Evolutionary conservation across 2,113 vertebrate genomes (phyloP).

Genomic region (Coturnix japonica): DNA sequence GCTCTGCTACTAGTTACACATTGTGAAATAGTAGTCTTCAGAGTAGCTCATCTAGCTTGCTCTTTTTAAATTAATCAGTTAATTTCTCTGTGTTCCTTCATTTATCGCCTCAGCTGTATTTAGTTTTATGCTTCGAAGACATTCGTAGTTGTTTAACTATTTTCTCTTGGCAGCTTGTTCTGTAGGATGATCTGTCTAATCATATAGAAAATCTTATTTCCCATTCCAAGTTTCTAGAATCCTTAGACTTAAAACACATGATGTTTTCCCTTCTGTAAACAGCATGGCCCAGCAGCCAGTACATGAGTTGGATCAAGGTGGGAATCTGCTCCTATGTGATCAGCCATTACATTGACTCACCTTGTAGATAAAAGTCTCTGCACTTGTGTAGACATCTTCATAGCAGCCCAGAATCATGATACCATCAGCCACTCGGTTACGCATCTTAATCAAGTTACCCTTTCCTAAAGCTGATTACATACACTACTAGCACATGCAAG

Average conservation of each 20-base stretch:
- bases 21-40: not conserved
- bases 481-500: too few relatives aligned
- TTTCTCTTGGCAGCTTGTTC: not conserved
- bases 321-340: not conserved
- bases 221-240: not conserved
- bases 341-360: not conserved
- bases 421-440: not conserved
- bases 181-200: not conserved
- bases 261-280: not conserved
- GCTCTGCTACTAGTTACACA: not conserved
- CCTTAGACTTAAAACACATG: not conserved
- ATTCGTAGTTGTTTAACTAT: not conserved
- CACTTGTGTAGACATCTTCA: not conserved
- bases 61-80: not conserved
- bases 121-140: not conserved
- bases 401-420: not conserved
- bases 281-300: not conserved
- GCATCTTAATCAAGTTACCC: not conserved
- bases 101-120: fast-evolving
- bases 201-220: not conserved
- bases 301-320: not conserved
- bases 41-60: not conserved
- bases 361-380: not conserved
- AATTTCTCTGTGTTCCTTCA: not conserved
- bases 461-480: not conserved